phyloP scores from a whole-genome alignment of 2,888 invertebrate species.

The Sminthurides aquaticus region DNA sequence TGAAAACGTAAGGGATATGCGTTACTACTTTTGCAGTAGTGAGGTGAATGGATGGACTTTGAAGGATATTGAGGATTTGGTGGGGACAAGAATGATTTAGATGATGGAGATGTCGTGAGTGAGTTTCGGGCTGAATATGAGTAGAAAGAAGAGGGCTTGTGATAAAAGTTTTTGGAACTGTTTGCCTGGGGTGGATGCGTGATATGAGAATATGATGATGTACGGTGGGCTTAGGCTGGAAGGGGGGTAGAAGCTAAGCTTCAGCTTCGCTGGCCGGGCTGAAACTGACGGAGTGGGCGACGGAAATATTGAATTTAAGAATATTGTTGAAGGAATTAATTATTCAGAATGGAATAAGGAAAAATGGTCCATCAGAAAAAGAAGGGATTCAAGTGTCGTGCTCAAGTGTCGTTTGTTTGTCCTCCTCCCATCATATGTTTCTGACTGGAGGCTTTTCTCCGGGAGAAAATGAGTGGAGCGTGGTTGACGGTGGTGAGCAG shows the following conservation, averaged over 20 bases:
- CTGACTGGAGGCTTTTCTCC: too few relatives aligned
- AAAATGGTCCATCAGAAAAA: slow-evolving; percentile 28
- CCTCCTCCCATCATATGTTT: slow-evolving; percentile 33
- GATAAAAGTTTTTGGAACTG: not conserved
- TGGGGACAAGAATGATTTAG: not conserved
- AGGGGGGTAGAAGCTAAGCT: too few relatives aligned
- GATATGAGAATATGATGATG: too few relatives aligned
- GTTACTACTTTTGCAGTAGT: too few relatives aligned
- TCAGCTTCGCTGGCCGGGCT: too few relatives aligned
- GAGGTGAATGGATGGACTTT: too few relatives aligned
- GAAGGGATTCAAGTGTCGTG: slow-evolving; percentile 25
- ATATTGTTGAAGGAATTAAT: slow-evolving; percentile 22
- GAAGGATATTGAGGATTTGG: too few relatives aligned
- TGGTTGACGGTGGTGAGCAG: too few relatives aligned
- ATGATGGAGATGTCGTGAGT: not conserved
- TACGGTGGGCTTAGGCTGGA: too few relatives aligned
- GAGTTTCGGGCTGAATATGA: too few relatives aligned
- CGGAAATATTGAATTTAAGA: not conserved
- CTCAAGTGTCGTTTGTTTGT: slow-evolving; percentile 27
- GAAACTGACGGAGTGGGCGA: not conserved
- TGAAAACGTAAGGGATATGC: not conserved
- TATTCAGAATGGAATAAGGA: slow-evolving; percentile 20
- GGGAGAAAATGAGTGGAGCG: too few relatives aligned
- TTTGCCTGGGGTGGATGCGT: not conserved
- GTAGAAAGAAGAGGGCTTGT: not conserved